phyloP scores from a whole-genome alignment of 2,888 invertebrate species.

The Andricus curvator region DNA sequence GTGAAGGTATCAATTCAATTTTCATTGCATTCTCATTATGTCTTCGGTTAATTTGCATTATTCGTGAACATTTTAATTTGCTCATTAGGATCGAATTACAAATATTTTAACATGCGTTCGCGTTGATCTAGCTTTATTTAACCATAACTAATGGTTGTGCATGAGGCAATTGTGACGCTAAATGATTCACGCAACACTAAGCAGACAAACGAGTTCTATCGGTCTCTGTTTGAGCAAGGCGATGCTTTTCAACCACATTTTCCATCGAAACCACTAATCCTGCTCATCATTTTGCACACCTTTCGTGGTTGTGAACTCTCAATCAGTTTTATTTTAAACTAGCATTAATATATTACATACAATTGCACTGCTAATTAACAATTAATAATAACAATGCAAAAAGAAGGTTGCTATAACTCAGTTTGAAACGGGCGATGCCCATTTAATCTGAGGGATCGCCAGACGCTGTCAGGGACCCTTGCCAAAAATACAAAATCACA shows the following conservation, averaged over 20 bases:
- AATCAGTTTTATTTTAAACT: neutral
- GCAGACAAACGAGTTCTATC: neutral
- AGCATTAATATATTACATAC: too few species aligned
- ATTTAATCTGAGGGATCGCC: too few species aligned
- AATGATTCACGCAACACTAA: conserved; percentile 18
- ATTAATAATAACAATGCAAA: too few species aligned
- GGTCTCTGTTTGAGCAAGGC: neutral
- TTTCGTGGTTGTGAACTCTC: neutral
- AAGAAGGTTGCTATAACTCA: too few species aligned
- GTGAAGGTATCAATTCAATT: neutral
- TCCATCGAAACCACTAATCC: neutral
- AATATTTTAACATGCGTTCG: conserved; percentile 5
- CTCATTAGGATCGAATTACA: conserved; percentile 1
- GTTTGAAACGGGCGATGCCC: too few species aligned
- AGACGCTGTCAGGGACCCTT: too few species aligned
- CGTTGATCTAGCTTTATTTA: conserved; percentile 14
- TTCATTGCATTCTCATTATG: neutral
- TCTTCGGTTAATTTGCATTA: neutral
- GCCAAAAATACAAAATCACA: too few species aligned
- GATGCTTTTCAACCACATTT: neutral
- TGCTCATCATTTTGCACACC: too few species aligned
- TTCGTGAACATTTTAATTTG: neutral
- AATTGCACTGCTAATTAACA: too few species aligned
- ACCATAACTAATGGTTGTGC: conserved; percentile 12
- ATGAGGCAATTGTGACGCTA: neutral